Evolutionary conservation across 2,113 vertebrate genomes (phyloP).

Genomic region (Seriola aureovittata): DNA sequence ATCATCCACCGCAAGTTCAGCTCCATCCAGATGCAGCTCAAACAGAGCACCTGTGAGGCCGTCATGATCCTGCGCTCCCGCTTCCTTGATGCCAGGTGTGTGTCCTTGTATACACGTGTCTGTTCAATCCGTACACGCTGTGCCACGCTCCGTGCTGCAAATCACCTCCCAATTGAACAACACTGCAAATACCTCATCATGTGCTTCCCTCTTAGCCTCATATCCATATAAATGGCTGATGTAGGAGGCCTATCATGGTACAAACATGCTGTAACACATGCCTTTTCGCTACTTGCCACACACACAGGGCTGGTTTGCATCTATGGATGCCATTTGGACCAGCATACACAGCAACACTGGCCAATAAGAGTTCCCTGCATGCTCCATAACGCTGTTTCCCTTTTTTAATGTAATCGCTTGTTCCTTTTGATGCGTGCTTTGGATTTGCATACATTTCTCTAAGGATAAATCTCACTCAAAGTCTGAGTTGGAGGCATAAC

Average conservation of each 20-base stretch:
- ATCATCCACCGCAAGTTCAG: slow-evolving; percentile 99
- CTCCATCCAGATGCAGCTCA: slow-evolving; percentile 99
- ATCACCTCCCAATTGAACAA: slow-evolving; percentile 25
- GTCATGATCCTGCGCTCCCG: slow-evolving; percentile 99
- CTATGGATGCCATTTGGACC: slow-evolving; percentile 59
- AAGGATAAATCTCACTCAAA: slow-evolving; percentile 83
- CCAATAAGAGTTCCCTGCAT: slow-evolving; percentile 56
- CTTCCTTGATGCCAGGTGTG: slow-evolving; percentile 96
- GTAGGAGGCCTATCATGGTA: slow-evolving; percentile 59
- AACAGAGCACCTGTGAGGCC: slow-evolving; percentile 98
- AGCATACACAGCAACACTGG: slow-evolving; percentile 32
- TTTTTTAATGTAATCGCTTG: slow-evolving; percentile 83
- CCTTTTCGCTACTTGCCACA: slow-evolving; percentile 42
- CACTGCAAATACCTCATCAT: slow-evolving; percentile 36
- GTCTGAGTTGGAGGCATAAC: slow-evolving; percentile 82
- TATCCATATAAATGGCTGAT: slow-evolving; percentile 65
- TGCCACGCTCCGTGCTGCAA: neutral
- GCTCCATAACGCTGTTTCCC: slow-evolving; percentile 62
- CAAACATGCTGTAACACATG: slow-evolving; percentile 54
- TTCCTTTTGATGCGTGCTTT: slow-evolving; percentile 81
- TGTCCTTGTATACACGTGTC: slow-evolving; percentile 23
- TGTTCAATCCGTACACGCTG: neutral
- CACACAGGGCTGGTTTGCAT: slow-evolving; percentile 42
- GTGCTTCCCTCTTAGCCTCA: slow-evolving; percentile 42
- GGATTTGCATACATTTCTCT: slow-evolving; percentile 86